phyloP scores from a whole-genome alignment of 1,140 invertebrate genomes.

The Cylas formicarius region DNA sequence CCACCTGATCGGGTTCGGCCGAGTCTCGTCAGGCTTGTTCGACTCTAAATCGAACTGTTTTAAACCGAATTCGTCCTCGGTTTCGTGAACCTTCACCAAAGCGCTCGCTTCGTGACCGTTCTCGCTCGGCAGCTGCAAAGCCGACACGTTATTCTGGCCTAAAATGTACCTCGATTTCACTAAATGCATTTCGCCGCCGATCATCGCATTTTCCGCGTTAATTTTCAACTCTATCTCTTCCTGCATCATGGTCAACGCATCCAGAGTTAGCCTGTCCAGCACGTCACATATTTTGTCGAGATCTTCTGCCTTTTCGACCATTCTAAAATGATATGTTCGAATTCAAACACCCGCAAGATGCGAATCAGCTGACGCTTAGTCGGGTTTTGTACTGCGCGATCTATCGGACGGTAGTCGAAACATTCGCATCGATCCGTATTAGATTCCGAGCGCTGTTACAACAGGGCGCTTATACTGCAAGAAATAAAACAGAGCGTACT shows the following conservation, averaged over 20 bases:
- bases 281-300: constrained; percentile 43
- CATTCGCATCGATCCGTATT: too few species aligned
- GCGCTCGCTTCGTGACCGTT: constrained; percentile 52
- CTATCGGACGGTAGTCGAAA: too few species aligned
- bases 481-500: too few species aligned
- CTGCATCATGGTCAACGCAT: constrained; percentile 59
- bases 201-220: constrained; percentile 55
- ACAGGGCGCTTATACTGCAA: too few species aligned
- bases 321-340: too few species aligned
- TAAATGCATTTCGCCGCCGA: constrained; percentile 56
- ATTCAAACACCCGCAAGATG: too few species aligned
- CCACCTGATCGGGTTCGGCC: constrained; percentile 60
- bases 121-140: constrained; percentile 56
- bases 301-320: constrained; percentile 16
- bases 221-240: constrained; percentile 56
- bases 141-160: constrained; percentile 59
- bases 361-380: too few species aligned
- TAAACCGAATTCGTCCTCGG: constrained; percentile 39
- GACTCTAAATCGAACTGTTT: constrained; percentile 35
- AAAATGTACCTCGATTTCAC: constrained; percentile 64
- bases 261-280: constrained; percentile 55
- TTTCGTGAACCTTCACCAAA: constrained; percentile 41
- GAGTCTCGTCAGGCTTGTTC: constrained; percentile 37
- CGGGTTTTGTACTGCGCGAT: too few species aligned
- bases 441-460: too few species aligned